A percentile compares a stretch with the other conserved stretches of the same genome.
Evolutionary conservation across 2,113 vertebrate species (phyloP).

Genomic region (Eulemur rufifrons): DNA sequence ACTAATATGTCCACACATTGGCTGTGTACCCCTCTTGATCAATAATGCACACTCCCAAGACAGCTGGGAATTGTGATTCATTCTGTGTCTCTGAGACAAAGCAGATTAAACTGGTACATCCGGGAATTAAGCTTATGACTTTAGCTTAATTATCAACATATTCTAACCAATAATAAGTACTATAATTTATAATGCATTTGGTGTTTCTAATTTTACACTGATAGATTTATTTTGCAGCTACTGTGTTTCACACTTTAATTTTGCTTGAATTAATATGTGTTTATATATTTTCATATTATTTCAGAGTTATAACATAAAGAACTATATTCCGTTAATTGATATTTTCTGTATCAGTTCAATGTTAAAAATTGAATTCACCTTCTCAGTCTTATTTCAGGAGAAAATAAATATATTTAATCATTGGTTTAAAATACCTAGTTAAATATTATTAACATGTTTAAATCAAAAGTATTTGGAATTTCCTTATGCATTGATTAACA

Average conservation of each 20-base stretch:
- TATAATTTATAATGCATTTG: slow-evolving; percentile 41
- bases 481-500: neutral
- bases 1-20: neutral
- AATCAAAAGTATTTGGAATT: neutral
- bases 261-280: neutral
- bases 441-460: neutral
- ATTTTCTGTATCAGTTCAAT: neutral
- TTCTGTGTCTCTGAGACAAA: slow-evolving; percentile 57
- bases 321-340: neutral
- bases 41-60: slow-evolving; percentile 22
- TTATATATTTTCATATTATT: slow-evolving; percentile 4
- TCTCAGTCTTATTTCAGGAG: neutral
- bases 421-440: neutral
- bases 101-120: slow-evolving; percentile 47
- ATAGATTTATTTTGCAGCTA: neutral
- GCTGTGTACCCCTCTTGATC: slow-evolving; percentile 10
- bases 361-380: neutral
- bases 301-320: neutral
- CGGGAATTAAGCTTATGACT: slow-evolving; percentile 62
- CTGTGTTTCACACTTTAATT: slow-evolving; percentile 10
- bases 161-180: slow-evolving; percentile 28
- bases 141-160: slow-evolving; percentile 62
- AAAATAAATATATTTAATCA: neutral
- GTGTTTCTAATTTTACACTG: slow-evolving; percentile 46
- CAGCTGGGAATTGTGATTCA: slow-evolving; percentile 78